Base-by-base conservation (phyloP, 2,797 vertebrate species). In the Rhinoraja longicauda region DNA sequence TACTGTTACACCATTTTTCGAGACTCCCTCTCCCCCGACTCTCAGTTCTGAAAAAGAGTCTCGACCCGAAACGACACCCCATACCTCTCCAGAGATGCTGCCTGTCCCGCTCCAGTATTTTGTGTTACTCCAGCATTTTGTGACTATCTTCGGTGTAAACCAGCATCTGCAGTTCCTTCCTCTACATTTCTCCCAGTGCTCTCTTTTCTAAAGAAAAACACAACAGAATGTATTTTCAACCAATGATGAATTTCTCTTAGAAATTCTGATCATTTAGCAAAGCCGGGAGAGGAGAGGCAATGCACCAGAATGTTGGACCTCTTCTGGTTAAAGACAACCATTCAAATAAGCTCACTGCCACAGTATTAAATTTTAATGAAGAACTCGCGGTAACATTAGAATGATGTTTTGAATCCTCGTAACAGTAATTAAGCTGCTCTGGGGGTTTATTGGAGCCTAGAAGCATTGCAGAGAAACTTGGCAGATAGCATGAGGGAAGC, bases 371-470 rank as follows among this genome's bases (percentile, higher is more conserved):
- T 75, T 92, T 92, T 92, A 92, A 92, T 75, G 39, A 75, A 92
- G 90, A 75, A 39, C 90, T 17, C 39, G 92, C n/a, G 90, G 90
- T 92, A 92, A 75, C 45, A 92, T 21, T 75, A 75, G 90, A 92
- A 73, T 92, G 90, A 45, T 91, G 64, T 45, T 45, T 39, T 39
- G 90, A 75, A 75, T 24, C 39, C 70, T 92, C 72, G 24, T 75
- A 92, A 92, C 90, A 75, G 73, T 73, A 73, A 92, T 92, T 24
- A 92, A 92, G 90, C 90, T 75, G 90, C 36, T 92, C 70, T 92
- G 70, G 53, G 90, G 75, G 21, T 75, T 75, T 75, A 91, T 24
- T 75, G 70, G 36, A 29, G 36, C 39, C 70, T 57, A 57, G 13
- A 75, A 73, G 29, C 39, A n/a, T 29, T 36, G 45, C 29, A 39